Base-by-base conservation (phyloP, 2,797 vertebrate genomes). In the Anguilla megastoma region DNA sequence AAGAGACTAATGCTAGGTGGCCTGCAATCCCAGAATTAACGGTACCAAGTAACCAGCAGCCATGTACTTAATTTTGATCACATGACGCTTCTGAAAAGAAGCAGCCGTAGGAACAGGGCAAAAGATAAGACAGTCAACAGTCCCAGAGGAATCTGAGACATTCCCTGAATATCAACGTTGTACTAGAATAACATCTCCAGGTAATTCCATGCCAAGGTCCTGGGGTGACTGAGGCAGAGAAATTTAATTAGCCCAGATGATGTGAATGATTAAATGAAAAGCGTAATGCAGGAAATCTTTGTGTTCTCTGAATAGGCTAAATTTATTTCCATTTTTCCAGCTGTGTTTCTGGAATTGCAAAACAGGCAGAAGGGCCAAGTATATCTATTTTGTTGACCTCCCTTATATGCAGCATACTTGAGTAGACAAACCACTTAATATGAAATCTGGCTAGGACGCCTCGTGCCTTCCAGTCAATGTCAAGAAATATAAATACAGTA, bases 251-350 rank as follows among this genome's bases (percentile, higher is more conserved):
- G 45, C 33, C 71, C 30, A 76, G 63, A 80, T 87, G 60, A 87
- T 87, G 63, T 60, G 71, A 33, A 45, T 87, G 71, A 80, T 87
- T 88, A 86, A 86, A 74, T 86, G 85, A 71, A 50, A 27, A 86
- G 21, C n/a, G 0, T 86, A 71, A 86, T 86, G 33, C 74, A 79
- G 79, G 79, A 50, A 82, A 82, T 82, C 24, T 82, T 45, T 45
- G 74, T n/a, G 21, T 82, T 82, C 79, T n/a, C 45, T 82, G 79
- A 82, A 82, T 24, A 50, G 45, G 9, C 79, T 48, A 82, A 24
- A 48, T 82, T 50, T 50, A 82, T 82, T 82, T 50, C 45, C 7
- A 50, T 48, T 50, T 82, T 48, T 30, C 21, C 33, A 9, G 79
- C 45, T 24, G 79, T 82, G 41, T 82, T 50, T 79, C 33, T 79